A percentile compares a stretch with the other conserved stretches of the same genome.
Conservation (phyloP, 2,113 vertebrate genomes). For the Zapus hudsonius region DNA sequence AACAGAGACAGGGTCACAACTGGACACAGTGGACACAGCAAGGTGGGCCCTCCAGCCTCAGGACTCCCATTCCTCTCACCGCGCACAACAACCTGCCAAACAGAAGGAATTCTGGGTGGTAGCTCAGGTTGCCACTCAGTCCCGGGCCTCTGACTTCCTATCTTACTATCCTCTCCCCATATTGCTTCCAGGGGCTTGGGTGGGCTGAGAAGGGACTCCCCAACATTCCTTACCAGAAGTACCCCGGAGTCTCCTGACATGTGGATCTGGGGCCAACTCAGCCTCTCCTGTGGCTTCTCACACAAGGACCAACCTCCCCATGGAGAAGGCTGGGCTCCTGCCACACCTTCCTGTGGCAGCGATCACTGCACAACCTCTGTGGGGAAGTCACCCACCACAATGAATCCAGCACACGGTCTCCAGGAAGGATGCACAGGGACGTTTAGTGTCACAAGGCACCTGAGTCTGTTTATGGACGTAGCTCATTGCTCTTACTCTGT, state of each 20-base stretch:
- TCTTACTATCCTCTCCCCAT: neutral
- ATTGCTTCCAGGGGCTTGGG: neutral
- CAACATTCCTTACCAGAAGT: too few species aligned
- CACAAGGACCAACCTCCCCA: fast-evolving
- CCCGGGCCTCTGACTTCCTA: neutral
- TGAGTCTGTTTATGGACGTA: fast-evolving
- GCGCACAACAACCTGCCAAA: neutral
- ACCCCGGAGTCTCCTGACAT: neutral
- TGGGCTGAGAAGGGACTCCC: neutral
- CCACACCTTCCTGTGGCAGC: neutral
- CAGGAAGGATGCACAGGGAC: neutral
- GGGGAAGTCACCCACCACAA: fast-evolving
- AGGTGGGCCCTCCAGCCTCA: neutral
- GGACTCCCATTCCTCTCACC: neutral
- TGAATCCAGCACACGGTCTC: neutral
- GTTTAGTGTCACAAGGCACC: neutral
- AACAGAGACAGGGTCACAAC: too few species aligned
- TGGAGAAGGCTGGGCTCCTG: neutral
- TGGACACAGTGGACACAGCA: neutral
- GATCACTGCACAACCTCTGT: fast-evolving
- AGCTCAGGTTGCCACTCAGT: neutral
- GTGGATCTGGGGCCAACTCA: neutral
- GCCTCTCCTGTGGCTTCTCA: neutral
- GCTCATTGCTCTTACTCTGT: neutral
- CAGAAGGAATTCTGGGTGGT: neutral